A percentile compares a stretch with the other conserved stretches of the same genome.
These are phyloP conservation scores for Sander lucioperca DNA, from an alignment of 2,113 vertebrate species.

Conservation along the genomic window DNA sequence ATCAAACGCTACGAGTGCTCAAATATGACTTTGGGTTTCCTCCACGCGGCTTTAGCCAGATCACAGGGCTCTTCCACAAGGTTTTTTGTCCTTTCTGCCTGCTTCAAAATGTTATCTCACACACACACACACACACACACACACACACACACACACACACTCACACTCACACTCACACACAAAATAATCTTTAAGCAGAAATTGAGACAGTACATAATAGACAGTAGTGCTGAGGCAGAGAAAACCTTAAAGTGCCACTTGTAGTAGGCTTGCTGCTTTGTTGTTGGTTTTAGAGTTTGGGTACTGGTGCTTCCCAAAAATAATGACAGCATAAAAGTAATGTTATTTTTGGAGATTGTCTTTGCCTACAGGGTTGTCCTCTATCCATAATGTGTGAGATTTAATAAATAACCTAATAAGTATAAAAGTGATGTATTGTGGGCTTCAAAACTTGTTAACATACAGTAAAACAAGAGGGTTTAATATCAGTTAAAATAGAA, in stretches of 20 bases:
- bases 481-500: neutral
- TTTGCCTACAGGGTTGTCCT: neutral
- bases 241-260: conserved; percentile 20
- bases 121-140: conserved; percentile 41
- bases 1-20: conserved; percentile 42
- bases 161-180: conserved; percentile 27
- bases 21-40: conserved; percentile 47
- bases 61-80: conserved; percentile 42
- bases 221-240: conserved; percentile 44
- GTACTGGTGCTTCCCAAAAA: neutral
- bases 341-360: no score
- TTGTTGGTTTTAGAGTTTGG: neutral
- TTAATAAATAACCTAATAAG: neutral
- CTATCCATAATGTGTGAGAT: neutral
- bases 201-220: conserved; percentile 50
- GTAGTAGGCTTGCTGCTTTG: conserved; percentile 6
- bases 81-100: conserved; percentile 49
- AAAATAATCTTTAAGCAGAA: conserved; percentile 45
- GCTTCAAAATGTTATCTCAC: conserved; percentile 51
- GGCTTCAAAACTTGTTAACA: neutral
- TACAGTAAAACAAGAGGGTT: neutral
- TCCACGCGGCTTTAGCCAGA: conserved; percentile 48
- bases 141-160: conserved; percentile 16
- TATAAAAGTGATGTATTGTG: neutral
- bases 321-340: neutral